A percentile compares a stretch with the other conserved stretches of the same genome.
phyloP scores from a whole-genome alignment of 1,140 invertebrate genomes.

The Anoplolepis gracilipes region DNA sequence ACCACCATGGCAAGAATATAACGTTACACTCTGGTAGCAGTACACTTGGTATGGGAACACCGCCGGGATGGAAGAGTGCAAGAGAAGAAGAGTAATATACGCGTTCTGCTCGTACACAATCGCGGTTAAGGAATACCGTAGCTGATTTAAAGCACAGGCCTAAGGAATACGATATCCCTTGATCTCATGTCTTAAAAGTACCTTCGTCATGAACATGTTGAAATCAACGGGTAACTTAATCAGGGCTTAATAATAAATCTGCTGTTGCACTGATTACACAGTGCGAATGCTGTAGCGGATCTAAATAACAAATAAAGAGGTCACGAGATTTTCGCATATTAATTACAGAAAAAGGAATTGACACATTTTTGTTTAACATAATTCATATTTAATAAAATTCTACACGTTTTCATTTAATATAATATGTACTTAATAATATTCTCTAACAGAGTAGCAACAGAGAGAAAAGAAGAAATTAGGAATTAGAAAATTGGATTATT shows the following conservation, averaged over 20 bases:
- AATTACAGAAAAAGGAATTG: background rate
- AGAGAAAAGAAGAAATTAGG: background rate
- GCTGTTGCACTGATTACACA: constrained; percentile 14
- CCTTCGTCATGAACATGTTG: constrained; percentile 49
- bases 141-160: constrained; percentile 58
- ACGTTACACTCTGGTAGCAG: constrained; percentile 73
- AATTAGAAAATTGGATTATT: background rate
- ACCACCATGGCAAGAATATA: constrained; percentile 75
- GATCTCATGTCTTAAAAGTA: constrained; percentile 66
- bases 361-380: background rate
- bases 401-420: background rate
- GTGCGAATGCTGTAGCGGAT: background rate
- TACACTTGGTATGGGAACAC: constrained; percentile 75
- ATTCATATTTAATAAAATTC: background rate
- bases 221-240: constrained; percentile 57
- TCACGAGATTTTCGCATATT: background rate
- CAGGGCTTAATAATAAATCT: constrained; percentile 49
- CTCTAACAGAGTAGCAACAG: background rate
- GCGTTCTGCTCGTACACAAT: constrained; percentile 67
- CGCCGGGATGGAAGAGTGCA: constrained; percentile 64
- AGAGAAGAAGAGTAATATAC: constrained; percentile 68
- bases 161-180: constrained; percentile 72
- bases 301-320: constrained; percentile 27
- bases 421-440: background rate
- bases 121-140: constrained; percentile 70